Evolutionary conservation across 35 echinoderm and acorn worm genomes (phyloP).

Genomic region (Ptychodera flava): DNA sequence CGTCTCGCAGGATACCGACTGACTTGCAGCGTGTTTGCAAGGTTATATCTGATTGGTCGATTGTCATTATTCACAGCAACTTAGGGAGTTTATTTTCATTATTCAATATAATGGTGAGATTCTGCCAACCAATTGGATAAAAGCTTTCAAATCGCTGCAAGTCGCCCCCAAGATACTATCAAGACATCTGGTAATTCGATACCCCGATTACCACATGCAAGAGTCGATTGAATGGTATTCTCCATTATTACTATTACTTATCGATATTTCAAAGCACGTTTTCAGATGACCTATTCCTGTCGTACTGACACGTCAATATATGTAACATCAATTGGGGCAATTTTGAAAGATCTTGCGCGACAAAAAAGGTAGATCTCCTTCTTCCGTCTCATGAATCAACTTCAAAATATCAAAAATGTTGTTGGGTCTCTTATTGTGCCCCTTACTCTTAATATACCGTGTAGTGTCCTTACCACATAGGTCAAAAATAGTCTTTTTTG

Average conservation of each 20-base stretch:
- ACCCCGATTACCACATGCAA: background rate
- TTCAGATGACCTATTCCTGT: background rate
- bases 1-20: background rate
- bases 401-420: background rate
- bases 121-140: background rate
- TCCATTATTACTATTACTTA: too few species aligned
- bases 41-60: too few species aligned
- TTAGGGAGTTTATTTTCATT: too few species aligned
- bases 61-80: too few species aligned
- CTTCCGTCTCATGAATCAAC: background rate
- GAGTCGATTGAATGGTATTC: too few species aligned
- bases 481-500: background rate
- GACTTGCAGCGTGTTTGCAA: background rate
- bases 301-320: background rate
- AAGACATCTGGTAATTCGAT: background rate
- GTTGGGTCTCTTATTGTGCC: background rate
- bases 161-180: background rate
- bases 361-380: background rate
- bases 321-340: background rate
- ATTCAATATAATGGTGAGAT: too few species aligned
- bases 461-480: background rate
- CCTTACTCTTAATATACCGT: background rate
- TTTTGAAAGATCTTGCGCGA: background rate
- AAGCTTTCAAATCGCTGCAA: background rate
- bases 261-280: background rate